Evolutionary conservation across 2,888 invertebrate genomes (phyloP).

Genomic region (Euproctis similis): DNA sequence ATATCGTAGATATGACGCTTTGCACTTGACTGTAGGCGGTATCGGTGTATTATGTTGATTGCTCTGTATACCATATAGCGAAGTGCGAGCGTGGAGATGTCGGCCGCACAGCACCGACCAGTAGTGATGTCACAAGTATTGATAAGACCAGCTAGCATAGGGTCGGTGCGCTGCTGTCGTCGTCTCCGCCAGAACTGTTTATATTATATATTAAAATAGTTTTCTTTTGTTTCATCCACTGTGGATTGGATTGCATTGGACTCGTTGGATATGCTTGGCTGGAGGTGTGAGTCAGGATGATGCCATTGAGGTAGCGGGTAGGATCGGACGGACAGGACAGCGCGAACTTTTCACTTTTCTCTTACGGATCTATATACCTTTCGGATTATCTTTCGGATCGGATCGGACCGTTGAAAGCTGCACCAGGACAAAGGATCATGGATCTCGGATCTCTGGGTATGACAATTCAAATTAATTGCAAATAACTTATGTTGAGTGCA

Average conservation of each 20-base stretch:
- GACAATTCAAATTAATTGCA: slow-evolving; percentile 60
- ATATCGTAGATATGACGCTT: too few relatives aligned
- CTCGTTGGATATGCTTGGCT: slow-evolving; percentile 62
- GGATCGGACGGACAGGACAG: slow-evolving; percentile 26
- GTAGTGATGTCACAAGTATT: too few relatives aligned
- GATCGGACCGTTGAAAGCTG: slow-evolving; percentile 21
- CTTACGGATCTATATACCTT: slow-evolving; percentile 30
- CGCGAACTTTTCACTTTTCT: slow-evolving; percentile 17
- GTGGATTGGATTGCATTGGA: slow-evolving; percentile 74
- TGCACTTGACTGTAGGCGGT: too few relatives aligned
- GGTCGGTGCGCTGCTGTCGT: background rate
- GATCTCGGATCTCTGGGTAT: slow-evolving; percentile 65
- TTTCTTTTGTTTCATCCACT: slow-evolving; percentile 76
- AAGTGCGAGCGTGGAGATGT: too few relatives aligned
- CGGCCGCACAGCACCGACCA: too few relatives aligned
- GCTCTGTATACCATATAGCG: too few relatives aligned
- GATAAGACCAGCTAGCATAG: too few relatives aligned
- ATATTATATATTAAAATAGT: slow-evolving; percentile 61
- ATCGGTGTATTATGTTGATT: too few relatives aligned
- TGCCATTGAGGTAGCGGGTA: slow-evolving; percentile 33
- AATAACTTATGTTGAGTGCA: slow-evolving; percentile 68
- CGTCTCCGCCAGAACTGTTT: slow-evolving; percentile 27
- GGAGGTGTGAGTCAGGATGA: slow-evolving; percentile 56
- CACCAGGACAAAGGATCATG: slow-evolving; percentile 19
- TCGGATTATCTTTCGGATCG: slow-evolving; percentile 34